Percentiles rank a stretch among this genome's conserved stretches.
These are phyloP conservation scores for Actinia tenebrosa DNA, from an alignment of 64 coral and sea anemone genomes.

Conservation along the genomic window DNA sequence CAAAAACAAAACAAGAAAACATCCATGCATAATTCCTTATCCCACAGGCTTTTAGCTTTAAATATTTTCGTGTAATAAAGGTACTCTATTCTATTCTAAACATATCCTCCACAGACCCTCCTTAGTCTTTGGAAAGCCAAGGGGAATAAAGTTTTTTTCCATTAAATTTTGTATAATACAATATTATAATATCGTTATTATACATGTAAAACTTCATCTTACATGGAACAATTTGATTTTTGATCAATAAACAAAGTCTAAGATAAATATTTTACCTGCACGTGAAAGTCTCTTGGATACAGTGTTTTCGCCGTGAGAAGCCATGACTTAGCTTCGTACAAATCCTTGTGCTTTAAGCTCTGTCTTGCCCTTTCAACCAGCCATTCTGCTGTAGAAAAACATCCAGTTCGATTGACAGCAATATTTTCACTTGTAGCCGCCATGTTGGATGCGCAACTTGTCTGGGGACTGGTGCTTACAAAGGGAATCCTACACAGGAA, in stretches of 20 bases:
- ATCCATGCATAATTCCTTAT: not conserved
- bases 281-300: constrained; percentile 84
- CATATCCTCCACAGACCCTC: not conserved
- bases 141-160: too few relatives aligned
- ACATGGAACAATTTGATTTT: not conserved
- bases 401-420: not conserved
- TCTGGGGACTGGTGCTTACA: not conserved
- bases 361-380: constrained; percentile 80
- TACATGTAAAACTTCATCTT: too few relatives aligned
- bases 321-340: constrained; percentile 92
- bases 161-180: not conserved
- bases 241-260: not conserved
- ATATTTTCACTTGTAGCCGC: constrained; percentile 34
- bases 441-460: constrained; percentile 53
- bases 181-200: not conserved
- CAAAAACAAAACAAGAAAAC: not conserved
- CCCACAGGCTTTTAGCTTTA: too few relatives aligned
- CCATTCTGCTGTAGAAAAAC: constrained; percentile 53
- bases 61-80: too few relatives aligned
- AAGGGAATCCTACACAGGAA: constrained; percentile 49
- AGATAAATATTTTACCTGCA: constrained; percentile 50
- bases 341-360: constrained; percentile 71
- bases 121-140: not conserved
- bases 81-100: too few relatives aligned
- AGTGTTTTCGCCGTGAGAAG: constrained; percentile 85